phyloP scores from a whole-genome alignment of 2,797 vertebrate genomes.

The Cuniculus paca region DNA sequence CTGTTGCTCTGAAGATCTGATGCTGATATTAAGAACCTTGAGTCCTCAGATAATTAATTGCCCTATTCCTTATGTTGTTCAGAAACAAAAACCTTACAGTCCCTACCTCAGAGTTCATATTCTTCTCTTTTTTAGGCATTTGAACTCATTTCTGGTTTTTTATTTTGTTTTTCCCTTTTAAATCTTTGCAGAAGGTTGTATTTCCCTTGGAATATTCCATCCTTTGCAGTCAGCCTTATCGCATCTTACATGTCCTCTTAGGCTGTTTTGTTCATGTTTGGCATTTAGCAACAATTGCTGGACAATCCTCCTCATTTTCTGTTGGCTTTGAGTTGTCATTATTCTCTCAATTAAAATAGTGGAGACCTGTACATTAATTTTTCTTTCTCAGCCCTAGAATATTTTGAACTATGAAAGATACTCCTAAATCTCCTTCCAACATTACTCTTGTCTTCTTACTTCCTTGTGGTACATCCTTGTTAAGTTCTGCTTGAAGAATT shows the following conservation, averaged over 20 bases:
- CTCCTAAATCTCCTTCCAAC: not conserved
- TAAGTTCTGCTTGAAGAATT: constrained; percentile 32
- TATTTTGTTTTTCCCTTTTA: not conserved
- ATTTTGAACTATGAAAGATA: not conserved
- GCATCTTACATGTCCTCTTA: not conserved
- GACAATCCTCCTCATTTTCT: not conserved
- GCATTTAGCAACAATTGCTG: not conserved
- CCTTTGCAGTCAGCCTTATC: not conserved
- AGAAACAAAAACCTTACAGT: not conserved
- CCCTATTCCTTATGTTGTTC: not conserved
- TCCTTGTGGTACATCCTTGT: not conserved
- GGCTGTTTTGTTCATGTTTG: not conserved
- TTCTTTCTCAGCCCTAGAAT: not conserved
- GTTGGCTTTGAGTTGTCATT: not conserved
- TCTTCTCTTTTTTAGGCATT: not conserved
- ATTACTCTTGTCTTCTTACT: not conserved
- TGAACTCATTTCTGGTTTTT: not conserved
- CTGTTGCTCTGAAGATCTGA: not conserved
- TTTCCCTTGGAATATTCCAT: not conserved
- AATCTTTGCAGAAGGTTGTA: not conserved
- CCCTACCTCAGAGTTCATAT: not conserved
- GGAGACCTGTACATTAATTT: not conserved
- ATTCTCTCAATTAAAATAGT: not conserved
- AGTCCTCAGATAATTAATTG: not conserved
- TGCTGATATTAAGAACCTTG: not conserved